These are phyloP conservation scores for Tauraco hartlaubi DNA, from an alignment of 2,797 vertebrate genomes.

Conservation along the genomic window DNA sequence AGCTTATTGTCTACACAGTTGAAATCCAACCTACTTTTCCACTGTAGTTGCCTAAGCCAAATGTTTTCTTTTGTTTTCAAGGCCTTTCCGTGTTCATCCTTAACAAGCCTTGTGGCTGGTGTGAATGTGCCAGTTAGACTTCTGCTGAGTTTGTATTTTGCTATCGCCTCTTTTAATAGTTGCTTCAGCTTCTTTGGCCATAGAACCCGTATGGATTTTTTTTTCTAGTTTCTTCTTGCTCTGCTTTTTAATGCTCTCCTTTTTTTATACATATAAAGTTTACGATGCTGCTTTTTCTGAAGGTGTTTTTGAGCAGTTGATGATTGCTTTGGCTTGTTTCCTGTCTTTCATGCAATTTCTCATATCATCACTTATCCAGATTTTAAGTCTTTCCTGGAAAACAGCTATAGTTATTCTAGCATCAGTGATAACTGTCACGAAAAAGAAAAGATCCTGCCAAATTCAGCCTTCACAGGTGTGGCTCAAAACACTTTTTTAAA, in stretches of 20 bases:
- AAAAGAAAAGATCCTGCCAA: slow-evolving; percentile 16
- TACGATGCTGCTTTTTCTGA: slow-evolving; percentile 54
- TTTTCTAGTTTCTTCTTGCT: slow-evolving; percentile 26
- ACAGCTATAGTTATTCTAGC: slow-evolving; percentile 36
- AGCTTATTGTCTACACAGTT: background rate
- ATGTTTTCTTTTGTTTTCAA: slow-evolving; percentile 43
- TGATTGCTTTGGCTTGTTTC: slow-evolving; percentile 72
- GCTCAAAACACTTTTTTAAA: background rate
- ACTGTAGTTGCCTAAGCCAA: background rate
- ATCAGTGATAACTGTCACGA: slow-evolving; percentile 48
- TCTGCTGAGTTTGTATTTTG: slow-evolving; percentile 36
- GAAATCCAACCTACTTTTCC: slow-evolving; percentile 23
- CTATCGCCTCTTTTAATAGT: slow-evolving; percentile 27
- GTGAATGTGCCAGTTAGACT: slow-evolving; percentile 37
- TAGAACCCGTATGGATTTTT: slow-evolving; percentile 27
- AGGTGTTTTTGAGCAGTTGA: slow-evolving; percentile 68
- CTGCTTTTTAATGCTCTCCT: slow-evolving; percentile 22
- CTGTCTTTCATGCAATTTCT: slow-evolving; percentile 53
- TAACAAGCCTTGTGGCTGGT: slow-evolving; percentile 23
- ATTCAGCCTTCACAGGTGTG: slow-evolving; percentile 7
- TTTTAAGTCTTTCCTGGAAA: slow-evolving; percentile 62
- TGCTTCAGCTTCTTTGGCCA: slow-evolving; percentile 33
- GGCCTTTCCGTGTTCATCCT: background rate
- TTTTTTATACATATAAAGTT: slow-evolving; percentile 43
- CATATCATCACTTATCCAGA: slow-evolving; percentile 52